These are phyloP conservation scores for Stratiomys singularior DNA, from an alignment of 2,888 invertebrate species.

Conservation along the genomic window DNA sequence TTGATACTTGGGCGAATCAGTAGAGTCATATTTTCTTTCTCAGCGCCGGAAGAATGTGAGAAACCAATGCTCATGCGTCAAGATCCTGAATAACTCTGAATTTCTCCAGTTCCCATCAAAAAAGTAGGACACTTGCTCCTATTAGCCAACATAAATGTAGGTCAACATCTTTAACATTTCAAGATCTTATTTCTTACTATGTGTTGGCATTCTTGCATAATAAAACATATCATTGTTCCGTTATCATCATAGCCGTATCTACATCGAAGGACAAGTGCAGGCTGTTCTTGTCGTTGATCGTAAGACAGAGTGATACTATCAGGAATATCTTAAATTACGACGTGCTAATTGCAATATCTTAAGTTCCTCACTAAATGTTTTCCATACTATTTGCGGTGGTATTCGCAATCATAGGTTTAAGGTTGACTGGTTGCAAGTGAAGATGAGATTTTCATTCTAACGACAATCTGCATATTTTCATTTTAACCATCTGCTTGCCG, in stretches of 20 bases:
- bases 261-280: background rate
- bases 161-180: background rate
- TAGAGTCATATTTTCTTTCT: too few species aligned
- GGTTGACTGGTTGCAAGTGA: background rate
- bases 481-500: background rate
- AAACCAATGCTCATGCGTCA: too few species aligned
- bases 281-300: slow-evolving; percentile 17
- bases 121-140: too few species aligned
- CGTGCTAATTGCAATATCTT: slow-evolving; percentile 33
- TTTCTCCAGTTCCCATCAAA: too few species aligned
- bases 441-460: background rate
- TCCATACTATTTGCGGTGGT: slow-evolving; percentile 22
- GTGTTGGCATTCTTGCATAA: background rate
- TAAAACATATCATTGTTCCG: background rate
- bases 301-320: background rate
- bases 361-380: slow-evolving; percentile 9
- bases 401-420: background rate
- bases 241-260: slow-evolving; percentile 1
- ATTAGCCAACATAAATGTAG: too few species aligned
- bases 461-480: background rate
- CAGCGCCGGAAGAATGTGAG: too few species aligned
- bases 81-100: too few species aligned
- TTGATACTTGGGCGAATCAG: too few species aligned
- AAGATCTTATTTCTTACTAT: background rate
- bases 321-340: slow-evolving; percentile 5